Percentiles rank a stretch among this genome's conserved stretches.
Conservation (phyloP, 2,888 invertebrate genomes). For the Brachylomia viminalis region DNA sequence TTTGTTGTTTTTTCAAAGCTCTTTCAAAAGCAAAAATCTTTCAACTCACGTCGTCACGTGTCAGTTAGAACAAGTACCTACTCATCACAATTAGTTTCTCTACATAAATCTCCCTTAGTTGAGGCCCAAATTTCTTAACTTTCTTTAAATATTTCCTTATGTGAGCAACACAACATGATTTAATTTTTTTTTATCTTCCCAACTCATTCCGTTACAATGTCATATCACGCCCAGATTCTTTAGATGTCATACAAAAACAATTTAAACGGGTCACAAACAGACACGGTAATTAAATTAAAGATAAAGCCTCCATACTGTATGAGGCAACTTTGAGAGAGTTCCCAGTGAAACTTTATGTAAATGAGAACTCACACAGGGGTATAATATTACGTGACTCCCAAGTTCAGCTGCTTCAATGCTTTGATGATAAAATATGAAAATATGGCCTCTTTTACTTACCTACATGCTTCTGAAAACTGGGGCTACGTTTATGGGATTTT, state of each 20-base stretch:
- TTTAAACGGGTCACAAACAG: constrained; percentile 37
- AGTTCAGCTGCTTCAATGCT: constrained; percentile 35
- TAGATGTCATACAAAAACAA: constrained; percentile 18
- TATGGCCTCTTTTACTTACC: constrained; percentile 19
- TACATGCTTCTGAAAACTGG: not conserved
- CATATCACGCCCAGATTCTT: constrained; percentile 12
- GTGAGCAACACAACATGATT: too few species aligned
- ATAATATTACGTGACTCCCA: constrained; percentile 45
- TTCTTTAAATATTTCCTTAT: too few species aligned
- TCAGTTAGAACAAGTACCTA: too few species aligned
- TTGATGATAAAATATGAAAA: constrained; percentile 43
- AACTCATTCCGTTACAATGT: not conserved
- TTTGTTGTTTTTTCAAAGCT: too few species aligned
- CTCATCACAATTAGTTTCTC: too few species aligned
- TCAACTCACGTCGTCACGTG: too few species aligned
- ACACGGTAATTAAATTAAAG: constrained; percentile 55
- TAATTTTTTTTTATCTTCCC: not conserved
- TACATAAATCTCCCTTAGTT: too few species aligned
- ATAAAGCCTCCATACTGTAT: constrained; percentile 46
- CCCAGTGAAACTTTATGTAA: constrained; percentile 61
- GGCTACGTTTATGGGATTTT: not conserved
- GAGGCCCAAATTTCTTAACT: too few species aligned
- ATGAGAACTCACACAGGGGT: constrained; percentile 46
- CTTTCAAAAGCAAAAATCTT: too few species aligned
- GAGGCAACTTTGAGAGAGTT: constrained; percentile 44